Evolutionary conservation across 2,797 vertebrate species (phyloP).

Genomic region (Crenichthys baileyi): DNA sequence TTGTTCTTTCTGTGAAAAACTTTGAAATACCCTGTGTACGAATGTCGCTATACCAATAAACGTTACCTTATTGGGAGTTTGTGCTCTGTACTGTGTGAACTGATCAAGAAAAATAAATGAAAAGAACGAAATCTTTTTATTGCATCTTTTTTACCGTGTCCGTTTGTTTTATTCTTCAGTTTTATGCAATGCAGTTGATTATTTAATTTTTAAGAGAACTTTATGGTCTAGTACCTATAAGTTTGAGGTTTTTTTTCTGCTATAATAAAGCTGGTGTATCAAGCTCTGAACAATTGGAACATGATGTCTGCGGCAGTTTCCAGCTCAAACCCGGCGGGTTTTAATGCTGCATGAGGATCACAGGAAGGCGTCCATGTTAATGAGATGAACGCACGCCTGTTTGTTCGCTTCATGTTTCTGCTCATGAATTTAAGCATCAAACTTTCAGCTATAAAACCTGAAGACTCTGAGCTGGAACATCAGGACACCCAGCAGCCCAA

Average conservation of each 20-base stretch:
- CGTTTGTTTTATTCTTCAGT: not conserved
- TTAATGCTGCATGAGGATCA: conserved; percentile 17
- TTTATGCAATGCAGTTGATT: not conserved
- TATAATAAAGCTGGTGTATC: not conserved
- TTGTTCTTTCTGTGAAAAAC: too few species aligned
- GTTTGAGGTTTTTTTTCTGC: not conserved
- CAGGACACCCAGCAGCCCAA: conserved; percentile 18
- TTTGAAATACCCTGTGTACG: too few species aligned
- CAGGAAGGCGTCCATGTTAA: conserved; percentile 14
- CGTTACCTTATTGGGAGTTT: not conserved
- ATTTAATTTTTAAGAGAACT: not conserved
- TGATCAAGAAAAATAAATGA: not conserved
- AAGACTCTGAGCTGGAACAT: conserved; percentile 25
- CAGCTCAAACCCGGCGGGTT: not conserved
- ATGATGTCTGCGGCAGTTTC: not conserved
- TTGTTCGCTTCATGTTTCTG: conserved; percentile 55
- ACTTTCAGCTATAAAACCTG: conserved; percentile 60
- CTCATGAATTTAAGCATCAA: conserved; percentile 57
- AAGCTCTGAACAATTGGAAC: not conserved
- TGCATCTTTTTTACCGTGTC: not conserved
- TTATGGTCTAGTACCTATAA: not conserved
- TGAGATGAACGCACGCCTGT: conserved; percentile 31
- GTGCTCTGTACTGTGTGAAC: not conserved
- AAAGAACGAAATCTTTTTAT: not conserved
- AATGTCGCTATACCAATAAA: not conserved